Conservation (phyloP, 2,888 invertebrate genomes). For the Villa cingulata region DNA sequence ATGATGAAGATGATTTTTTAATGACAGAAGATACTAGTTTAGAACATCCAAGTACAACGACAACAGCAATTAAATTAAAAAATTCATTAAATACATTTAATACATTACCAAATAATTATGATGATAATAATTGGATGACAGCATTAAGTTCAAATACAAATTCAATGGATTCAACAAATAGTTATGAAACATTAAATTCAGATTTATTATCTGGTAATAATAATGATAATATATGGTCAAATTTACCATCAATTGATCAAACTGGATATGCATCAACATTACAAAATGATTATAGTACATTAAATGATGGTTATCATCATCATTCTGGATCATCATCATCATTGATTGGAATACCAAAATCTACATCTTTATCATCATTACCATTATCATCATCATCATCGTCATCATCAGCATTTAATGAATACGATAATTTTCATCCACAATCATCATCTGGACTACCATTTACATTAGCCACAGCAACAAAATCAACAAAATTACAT, state of each 20-base stretch:
- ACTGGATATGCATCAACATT: not conserved
- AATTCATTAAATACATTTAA: not conserved
- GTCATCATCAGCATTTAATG: not conserved
- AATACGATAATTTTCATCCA: too few species aligned
- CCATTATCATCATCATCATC: not conserved
- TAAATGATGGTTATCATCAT: not conserved
- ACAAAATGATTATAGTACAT: not conserved
- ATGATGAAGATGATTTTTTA: slow-evolving; percentile 2
- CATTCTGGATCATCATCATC: not conserved
- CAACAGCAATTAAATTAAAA: not conserved
- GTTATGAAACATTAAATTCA: not conserved
- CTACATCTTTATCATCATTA: not conserved
- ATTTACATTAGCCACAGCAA: not conserved
- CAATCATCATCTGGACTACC: too few species aligned
- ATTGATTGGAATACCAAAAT: too few species aligned
- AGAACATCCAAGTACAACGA: not conserved
- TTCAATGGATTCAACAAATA: not conserved
- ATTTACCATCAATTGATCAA: not conserved
- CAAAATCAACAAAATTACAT: not conserved
- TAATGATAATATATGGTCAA: not conserved
- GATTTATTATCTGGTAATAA: too few species aligned
- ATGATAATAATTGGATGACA: not conserved
- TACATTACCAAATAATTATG: not conserved
- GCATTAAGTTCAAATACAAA: not conserved
- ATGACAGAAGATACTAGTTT: not conserved